Evolutionary conservation across 23 tunicate genomes (phyloP), one percentile per base, ranked within the genome.

Genomic region (Botrylloides violaceus): DNA sequence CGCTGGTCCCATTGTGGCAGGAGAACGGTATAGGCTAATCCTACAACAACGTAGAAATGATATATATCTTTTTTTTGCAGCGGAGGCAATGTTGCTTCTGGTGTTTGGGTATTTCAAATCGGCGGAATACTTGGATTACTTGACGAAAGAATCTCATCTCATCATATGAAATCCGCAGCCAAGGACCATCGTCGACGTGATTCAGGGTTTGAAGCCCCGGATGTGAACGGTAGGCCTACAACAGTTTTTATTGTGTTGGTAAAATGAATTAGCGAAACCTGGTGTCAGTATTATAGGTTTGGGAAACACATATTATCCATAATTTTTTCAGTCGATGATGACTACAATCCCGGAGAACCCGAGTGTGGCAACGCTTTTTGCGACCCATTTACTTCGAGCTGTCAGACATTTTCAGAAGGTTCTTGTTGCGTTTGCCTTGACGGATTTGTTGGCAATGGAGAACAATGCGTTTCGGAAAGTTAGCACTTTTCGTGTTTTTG

Each of bases 101-200:
- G 97, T 1, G 85, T 82, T 64, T 90, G 97, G 97, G 83, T 90
- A 18, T 90, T 90, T 66, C 97, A 90, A 58, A 73, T 90, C 47
- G 97, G 97, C 15, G 97, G 97, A 9, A 78, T 64, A 32, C 72
- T 88, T 12, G 85, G 78, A 15, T 1, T 0, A 0, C 18, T 37
- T 23, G 58, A 43, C 25, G 57, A 19, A 68, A 32, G 43, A 15
- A 24, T 25, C 20, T 29, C 56, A 5, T 15, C 56, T n/a, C 74
- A 43, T 43, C 74, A 43, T 24, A 21, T 68, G 58, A 68, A 68
- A 28, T 21, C 36, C 32, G 36, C 20, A 29, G 18, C 70, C 3
- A 29, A 19, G 23, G 34, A 63, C 33, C 70, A 28, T 12, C 19
- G 21, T 18, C 56, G 58, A 24, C 24, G 74, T 12, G 22, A 68